Conservation (phyloP, 2,888 invertebrate genomes). For the Cabera pusaria region DNA sequence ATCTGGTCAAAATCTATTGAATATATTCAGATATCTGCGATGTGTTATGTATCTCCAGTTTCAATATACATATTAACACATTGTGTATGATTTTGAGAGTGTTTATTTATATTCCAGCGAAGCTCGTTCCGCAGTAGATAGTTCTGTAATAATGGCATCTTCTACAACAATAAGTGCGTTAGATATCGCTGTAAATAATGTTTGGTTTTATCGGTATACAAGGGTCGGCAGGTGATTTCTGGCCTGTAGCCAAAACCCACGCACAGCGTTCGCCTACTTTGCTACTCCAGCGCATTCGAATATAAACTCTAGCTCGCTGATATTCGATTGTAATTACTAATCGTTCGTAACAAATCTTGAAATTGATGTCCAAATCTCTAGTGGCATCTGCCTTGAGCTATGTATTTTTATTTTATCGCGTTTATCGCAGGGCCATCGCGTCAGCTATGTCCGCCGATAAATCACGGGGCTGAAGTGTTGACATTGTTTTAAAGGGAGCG, state of each 20-base stretch:
- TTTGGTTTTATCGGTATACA: slow-evolving; percentile 72
- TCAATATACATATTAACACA: neutral
- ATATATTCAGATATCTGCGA: no score
- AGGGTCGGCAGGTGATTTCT: slow-evolving; percentile 77
- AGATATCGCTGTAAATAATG: slow-evolving; percentile 70
- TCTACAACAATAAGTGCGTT: slow-evolving; percentile 56
- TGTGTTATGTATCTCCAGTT: slow-evolving; percentile 1
- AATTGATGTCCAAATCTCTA: slow-evolving; percentile 74
- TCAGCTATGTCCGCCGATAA: slow-evolving; percentile 48
- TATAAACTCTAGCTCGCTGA: slow-evolving; percentile 38
- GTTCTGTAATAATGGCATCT: slow-evolving; percentile 42
- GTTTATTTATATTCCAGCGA: slow-evolving; percentile 35
- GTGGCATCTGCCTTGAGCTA: slow-evolving; percentile 65
- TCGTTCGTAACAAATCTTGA: slow-evolving; percentile 44
- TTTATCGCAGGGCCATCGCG: slow-evolving; percentile 53
- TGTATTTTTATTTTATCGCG: slow-evolving; percentile 68
- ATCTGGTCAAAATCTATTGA: neutral
- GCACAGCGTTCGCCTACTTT: slow-evolving; percentile 56
- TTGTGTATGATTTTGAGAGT: slow-evolving; percentile 22
- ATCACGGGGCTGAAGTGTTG: slow-evolving; percentile 43
- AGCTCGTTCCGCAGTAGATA: slow-evolving; percentile 33
- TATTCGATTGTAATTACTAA: slow-evolving; percentile 40
- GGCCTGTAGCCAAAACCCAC: slow-evolving; percentile 72
- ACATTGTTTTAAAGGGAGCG: slow-evolving; percentile 39
- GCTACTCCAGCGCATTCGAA: slow-evolving; percentile 33